Conservation (phyloP, 2,888 invertebrate genomes). For the Atethmia centrago region DNA sequence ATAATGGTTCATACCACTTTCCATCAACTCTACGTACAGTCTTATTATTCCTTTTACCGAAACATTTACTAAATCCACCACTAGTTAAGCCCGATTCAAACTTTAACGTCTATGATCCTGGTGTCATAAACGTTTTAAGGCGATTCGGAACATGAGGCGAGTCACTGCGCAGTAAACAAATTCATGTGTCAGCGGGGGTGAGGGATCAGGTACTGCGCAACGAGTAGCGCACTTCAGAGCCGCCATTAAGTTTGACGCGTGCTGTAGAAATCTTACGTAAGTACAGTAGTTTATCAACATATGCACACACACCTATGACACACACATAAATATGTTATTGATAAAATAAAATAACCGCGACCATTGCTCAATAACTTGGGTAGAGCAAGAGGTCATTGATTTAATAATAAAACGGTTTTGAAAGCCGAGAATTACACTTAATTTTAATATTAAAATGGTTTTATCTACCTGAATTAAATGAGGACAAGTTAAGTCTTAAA, state of each 20-base stretch:
- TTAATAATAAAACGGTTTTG: constrained; percentile 34
- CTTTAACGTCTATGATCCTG: too few relatives aligned
- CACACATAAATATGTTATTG: constrained; percentile 36
- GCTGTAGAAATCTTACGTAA: too few relatives aligned
- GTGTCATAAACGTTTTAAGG: too few relatives aligned
- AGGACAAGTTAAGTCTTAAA: constrained; percentile 3
- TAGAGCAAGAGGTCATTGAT: constrained; percentile 57
- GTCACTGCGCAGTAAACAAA: too few relatives aligned
- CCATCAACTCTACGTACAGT: neutral
- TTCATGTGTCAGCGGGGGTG: too few relatives aligned
- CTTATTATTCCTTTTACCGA: neutral
- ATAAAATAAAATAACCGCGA: constrained; percentile 29
- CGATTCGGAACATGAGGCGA: too few relatives aligned
- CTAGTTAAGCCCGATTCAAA: too few relatives aligned
- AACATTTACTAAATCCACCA: neutral
- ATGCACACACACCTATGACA: neutral
- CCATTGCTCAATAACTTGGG: constrained; percentile 40
- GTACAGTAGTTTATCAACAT: constrained; percentile 27
- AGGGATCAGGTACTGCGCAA: too few relatives aligned
- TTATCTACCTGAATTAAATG: constrained; percentile 31
- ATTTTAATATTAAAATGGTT: constrained; percentile 13
- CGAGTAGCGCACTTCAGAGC: too few relatives aligned
- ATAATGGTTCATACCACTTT: neutral
- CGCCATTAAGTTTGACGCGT: too few relatives aligned
- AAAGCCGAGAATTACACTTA: constrained; percentile 21